Conservation (phyloP, 2,797 vertebrate species). For the Mus caroli region DNA sequence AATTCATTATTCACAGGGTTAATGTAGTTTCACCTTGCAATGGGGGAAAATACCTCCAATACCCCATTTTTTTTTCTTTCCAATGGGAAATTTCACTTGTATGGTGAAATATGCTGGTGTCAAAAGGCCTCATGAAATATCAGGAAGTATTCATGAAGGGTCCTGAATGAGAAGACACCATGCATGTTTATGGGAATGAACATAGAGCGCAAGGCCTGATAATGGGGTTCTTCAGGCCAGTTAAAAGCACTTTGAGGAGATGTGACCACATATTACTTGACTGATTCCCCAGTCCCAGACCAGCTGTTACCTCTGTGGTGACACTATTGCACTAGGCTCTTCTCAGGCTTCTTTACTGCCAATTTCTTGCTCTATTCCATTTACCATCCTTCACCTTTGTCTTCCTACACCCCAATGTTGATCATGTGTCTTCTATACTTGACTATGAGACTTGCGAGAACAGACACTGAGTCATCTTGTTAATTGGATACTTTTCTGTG, state of each 20-base stretch:
- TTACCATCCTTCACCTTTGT: slow-evolving; percentile 48
- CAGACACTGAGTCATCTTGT: slow-evolving; percentile 51
- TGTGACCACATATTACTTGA: slow-evolving; percentile 31
- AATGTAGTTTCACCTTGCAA: neutral
- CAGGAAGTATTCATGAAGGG: slow-evolving; percentile 9
- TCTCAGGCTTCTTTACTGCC: neutral
- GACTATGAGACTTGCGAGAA: slow-evolving; percentile 55
- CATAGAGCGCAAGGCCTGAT: neutral
- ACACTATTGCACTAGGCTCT: neutral
- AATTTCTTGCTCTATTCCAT: slow-evolving; percentile 28
- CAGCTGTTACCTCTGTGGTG: slow-evolving; percentile 13
- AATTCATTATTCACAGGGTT: slow-evolving; percentile 50
- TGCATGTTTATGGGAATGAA: neutral
- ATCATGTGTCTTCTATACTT: neutral
- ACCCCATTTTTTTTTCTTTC: slow-evolving; percentile 36
- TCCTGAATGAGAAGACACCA: slow-evolving; percentile 10
- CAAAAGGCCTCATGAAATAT: neutral
- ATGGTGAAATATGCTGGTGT: neutral
- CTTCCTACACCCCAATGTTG: slow-evolving; percentile 28
- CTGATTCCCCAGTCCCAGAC: slow-evolving; percentile 4
- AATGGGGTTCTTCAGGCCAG: neutral
- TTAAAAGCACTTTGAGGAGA: slow-evolving; percentile 5
- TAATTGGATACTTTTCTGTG: slow-evolving; percentile 64
- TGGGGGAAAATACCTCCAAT: neutral
- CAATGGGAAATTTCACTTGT: slow-evolving; percentile 44